phyloP scores from a whole-genome alignment of 2,113 vertebrate genomes.

The Vanacampus margaritifer region DNA sequence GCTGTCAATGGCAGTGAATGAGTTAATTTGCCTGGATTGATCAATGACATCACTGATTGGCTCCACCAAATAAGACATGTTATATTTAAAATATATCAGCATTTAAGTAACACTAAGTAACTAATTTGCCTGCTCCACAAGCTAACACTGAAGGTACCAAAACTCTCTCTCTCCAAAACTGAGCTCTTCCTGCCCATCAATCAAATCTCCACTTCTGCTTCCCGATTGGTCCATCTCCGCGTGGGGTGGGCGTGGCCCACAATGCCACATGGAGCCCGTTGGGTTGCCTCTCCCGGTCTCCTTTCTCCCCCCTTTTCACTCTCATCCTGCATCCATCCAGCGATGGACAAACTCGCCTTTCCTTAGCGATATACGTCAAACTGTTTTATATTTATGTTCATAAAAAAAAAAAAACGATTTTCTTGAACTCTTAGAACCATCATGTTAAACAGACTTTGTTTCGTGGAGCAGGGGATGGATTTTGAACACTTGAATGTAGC shows the following conservation, averaged over 20 bases:
- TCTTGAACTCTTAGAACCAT: background rate
- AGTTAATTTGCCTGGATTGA: too few relatives aligned
- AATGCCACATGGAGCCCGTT: conserved; percentile 60
- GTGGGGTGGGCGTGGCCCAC: conserved; percentile 42
- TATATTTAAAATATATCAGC: too few relatives aligned
- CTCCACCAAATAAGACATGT: too few relatives aligned
- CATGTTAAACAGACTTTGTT: background rate
- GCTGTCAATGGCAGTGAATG: too few relatives aligned
- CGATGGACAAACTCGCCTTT: conserved; percentile 23
- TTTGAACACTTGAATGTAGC: background rate
- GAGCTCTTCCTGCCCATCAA: conserved; percentile 2
- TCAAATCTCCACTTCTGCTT: background rate
- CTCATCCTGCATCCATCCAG: conserved; percentile 29
- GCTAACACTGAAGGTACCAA: background rate
- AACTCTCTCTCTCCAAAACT: background rate
- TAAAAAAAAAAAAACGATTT: background rate
- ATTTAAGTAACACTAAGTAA: too few relatives aligned
- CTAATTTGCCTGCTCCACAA: background rate
- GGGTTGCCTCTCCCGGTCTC: conserved; percentile 8
- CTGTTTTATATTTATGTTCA: background rate
- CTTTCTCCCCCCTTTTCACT: conserved; percentile 35
- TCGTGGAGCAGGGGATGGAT: conserved; percentile 5
- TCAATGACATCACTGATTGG: too few relatives aligned
- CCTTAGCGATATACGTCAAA: conserved; percentile 1
- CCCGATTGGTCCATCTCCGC: conserved; percentile 45